A percentile compares a stretch with the other conserved stretches of the same genome.
phyloP scores from a whole-genome alignment of 2,797 vertebrate species.

The Anguilla anguilla region DNA sequence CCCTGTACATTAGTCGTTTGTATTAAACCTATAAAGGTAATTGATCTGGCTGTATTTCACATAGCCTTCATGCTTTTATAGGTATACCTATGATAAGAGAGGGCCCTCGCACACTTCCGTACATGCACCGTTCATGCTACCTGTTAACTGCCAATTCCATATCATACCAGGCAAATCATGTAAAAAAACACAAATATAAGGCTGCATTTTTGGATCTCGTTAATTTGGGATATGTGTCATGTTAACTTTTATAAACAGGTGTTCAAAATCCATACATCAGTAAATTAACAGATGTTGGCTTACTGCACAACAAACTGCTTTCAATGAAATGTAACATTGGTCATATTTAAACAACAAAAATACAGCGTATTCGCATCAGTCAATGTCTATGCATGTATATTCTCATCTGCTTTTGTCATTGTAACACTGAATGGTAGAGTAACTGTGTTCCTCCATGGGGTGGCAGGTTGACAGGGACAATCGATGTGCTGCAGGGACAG shows the following conservation, averaged over 20 bases:
- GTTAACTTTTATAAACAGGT: neutral
- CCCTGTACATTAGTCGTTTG: neutral
- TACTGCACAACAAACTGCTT: neutral
- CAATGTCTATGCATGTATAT: no score
- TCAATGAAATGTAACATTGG: neutral
- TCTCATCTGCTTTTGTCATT: neutral
- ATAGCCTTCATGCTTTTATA: neutral
- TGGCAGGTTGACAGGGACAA: slow-evolving; percentile 82
- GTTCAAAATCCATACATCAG: neutral
- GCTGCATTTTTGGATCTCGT: neutral
- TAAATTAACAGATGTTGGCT: neutral
- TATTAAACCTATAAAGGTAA: neutral
- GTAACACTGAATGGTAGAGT: neutral
- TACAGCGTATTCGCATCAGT: neutral
- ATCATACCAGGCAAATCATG: neutral
- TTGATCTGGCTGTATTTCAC: neutral
- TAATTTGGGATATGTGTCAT: neutral
- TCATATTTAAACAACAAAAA: neutral
- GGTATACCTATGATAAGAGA: neutral
- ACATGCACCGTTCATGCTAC: neutral
- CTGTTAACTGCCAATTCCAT: neutral
- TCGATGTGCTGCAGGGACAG: slow-evolving; percentile 87
- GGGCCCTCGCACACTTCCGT: neutral
- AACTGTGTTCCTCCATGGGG: neutral
- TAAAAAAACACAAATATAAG: neutral